Evolutionary conservation across 1,140 invertebrate genomes (phyloP).

Genomic region (Amphibalanus amphitrite): DNA sequence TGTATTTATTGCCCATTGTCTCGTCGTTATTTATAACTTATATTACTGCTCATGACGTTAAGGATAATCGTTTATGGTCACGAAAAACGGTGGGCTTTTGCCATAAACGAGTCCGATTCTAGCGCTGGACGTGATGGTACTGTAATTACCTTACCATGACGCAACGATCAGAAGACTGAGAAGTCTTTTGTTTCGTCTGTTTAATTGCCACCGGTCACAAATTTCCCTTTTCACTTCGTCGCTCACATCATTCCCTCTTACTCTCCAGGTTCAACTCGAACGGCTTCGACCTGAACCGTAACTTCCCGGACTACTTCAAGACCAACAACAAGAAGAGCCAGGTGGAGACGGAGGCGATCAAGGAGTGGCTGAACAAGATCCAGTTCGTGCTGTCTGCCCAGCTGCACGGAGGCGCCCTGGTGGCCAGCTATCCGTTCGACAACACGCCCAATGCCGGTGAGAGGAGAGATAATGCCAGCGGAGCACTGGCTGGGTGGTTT

Average conservation of each 20-base stretch:
- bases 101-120: too few relatives aligned
- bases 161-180: too few relatives aligned
- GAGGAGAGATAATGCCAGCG: constrained; percentile 21
- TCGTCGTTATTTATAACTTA: too few relatives aligned
- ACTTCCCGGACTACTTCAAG: constrained; percentile 85
- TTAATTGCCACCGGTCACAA: too few relatives aligned
- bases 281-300: constrained; percentile 74
- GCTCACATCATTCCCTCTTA: constrained; percentile 8
- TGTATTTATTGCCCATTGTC: too few relatives aligned
- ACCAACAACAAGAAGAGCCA: constrained; percentile 63
- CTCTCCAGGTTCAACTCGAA: constrained; percentile 57
- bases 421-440: constrained; percentile 82
- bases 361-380: constrained; percentile 79
- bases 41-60: too few relatives aligned
- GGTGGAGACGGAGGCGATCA: constrained; percentile 85
- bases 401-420: constrained; percentile 76
- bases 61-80: too few relatives aligned
- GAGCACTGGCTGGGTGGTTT: too few relatives aligned
- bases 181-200: too few relatives aligned
- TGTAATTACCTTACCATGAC: too few relatives aligned
- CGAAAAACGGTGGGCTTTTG: too few relatives aligned
- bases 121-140: too few relatives aligned
- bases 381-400: constrained; percentile 82
- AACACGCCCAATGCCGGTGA: constrained; percentile 80
- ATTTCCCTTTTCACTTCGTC: not conserved